Percentiles rank a stretch among this genome's conserved stretches.
Conservation (phyloP, 2,888 invertebrate species). For the Fragum whitleyi region DNA sequence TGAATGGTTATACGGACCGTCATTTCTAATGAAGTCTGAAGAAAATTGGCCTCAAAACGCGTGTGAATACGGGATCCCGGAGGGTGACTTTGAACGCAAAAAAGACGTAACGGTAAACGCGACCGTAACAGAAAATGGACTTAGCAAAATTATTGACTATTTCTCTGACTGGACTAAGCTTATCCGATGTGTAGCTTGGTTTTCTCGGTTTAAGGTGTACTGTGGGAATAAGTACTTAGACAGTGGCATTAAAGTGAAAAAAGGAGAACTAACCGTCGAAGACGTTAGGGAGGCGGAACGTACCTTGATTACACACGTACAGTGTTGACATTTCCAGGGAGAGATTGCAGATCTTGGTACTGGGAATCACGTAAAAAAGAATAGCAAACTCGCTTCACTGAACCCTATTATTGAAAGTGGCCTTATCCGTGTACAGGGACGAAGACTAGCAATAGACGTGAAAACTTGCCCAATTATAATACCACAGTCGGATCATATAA, state of each 20-base stretch:
- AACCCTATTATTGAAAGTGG: not conserved
- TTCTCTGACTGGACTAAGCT: constrained; percentile 42
- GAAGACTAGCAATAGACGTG: not conserved
- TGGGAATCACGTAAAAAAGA: not conserved
- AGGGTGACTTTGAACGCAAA: too few relatives aligned
- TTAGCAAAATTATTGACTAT: too few relatives aligned
- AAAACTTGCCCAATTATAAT: constrained; percentile 28
- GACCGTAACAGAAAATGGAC: too few relatives aligned
- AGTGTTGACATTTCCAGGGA: too few relatives aligned
- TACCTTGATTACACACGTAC: too few relatives aligned
- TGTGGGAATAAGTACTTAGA: constrained; percentile 7
- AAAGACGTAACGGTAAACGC: too few relatives aligned
- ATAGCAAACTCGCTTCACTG: too few relatives aligned
- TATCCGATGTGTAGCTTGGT: constrained; percentile 29
- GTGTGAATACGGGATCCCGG: not conserved
- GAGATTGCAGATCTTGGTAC: not conserved
- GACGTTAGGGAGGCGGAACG: not conserved
- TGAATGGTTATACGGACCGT: too few relatives aligned
- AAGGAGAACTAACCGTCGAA: not conserved
- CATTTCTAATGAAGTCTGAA: constrained; percentile 14
- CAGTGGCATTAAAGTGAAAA: not conserved
- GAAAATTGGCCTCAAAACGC: not conserved
- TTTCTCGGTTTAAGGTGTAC: constrained; percentile 12
- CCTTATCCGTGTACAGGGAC: not conserved
- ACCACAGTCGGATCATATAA: constrained; percentile 32